Evolutionary conservation across 1,140 invertebrate genomes (phyloP).

Genomic region (Micrasema longulum): DNA sequence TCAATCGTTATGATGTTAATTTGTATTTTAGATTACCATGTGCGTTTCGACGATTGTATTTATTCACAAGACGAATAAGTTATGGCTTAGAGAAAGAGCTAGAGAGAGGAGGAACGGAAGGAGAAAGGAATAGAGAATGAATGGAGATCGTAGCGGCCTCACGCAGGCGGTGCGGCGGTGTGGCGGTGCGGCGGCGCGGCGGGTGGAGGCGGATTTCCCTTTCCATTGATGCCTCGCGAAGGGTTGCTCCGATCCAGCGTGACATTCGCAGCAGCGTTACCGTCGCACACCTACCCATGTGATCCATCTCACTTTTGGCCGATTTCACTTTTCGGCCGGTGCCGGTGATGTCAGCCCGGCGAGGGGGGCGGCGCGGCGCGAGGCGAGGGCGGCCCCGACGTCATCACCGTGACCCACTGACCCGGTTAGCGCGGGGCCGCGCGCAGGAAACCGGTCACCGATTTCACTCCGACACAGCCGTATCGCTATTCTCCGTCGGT

Average conservation of each 20-base stretch:
- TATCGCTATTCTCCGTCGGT: conserved; percentile 5
- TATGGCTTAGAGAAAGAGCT: not conserved
- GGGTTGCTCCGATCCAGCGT: conserved; percentile 11
- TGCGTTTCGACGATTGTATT: no score
- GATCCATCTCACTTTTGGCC: conserved; percentile 40
- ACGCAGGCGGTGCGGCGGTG: not conserved
- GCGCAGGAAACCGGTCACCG: conserved; percentile 53
- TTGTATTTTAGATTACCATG: no score
- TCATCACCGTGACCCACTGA: conserved; percentile 55
- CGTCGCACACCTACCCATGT: not conserved
- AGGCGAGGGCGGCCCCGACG: conserved; percentile 44
- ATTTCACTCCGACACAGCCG: conserved; percentile 42
- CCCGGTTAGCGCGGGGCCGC: conserved; percentile 48
- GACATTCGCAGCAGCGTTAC: conserved; percentile 6
- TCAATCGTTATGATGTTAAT: no score
- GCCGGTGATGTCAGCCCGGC: conserved; percentile 36
- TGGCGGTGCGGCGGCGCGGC: no score
- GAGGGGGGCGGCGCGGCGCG: conserved; percentile 18
- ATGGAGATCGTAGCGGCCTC: not conserved
- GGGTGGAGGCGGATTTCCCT: conserved; percentile 6
- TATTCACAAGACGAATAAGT: no score
- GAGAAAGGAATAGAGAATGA: conserved; percentile 19
- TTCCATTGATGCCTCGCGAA: conserved; percentile 25
- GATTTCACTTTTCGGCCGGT: conserved; percentile 53
- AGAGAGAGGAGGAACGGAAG: not conserved